phyloP scores from a whole-genome alignment of 2,113 vertebrate genomes.

The Budorcas taxicolor region DNA sequence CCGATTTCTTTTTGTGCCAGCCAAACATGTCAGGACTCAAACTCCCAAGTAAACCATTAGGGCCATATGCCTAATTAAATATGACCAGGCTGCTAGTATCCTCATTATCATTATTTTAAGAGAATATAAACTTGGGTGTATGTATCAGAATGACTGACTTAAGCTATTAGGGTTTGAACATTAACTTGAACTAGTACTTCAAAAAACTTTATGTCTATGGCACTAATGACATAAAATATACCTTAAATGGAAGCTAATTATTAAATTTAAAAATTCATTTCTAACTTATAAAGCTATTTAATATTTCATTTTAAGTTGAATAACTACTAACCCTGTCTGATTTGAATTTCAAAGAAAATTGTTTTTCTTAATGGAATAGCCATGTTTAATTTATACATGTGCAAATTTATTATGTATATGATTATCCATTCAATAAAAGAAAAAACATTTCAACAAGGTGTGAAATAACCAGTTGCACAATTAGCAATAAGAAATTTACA shows the following conservation, averaged over 20 bases:
- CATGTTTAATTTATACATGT: not conserved
- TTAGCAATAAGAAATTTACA: not conserved
- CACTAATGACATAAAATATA: not conserved
- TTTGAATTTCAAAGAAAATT: slow-evolving; percentile 1
- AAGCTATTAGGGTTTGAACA: not conserved
- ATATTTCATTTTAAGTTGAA: not conserved
- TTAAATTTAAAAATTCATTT: not conserved
- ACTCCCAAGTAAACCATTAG: slow-evolving; percentile 35
- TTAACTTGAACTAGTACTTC: not conserved
- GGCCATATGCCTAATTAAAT: slow-evolving; percentile 39
- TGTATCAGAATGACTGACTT: not conserved
- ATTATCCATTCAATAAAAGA: not conserved
- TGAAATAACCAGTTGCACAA: not conserved
- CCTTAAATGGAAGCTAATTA: not conserved
- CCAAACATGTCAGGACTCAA: not conserved
- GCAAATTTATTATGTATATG: not conserved
- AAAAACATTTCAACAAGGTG: not conserved
- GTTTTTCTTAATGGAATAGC: not conserved
- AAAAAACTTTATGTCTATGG: not conserved
- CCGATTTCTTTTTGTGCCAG: slow-evolving; percentile 10
- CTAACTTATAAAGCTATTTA: not conserved
- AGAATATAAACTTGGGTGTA: not conserved
- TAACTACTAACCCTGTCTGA: not conserved
- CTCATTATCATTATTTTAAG: slow-evolving; percentile 39
- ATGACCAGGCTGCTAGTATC: not conserved